Conservation (phyloP, 2,113 vertebrate species). For the Pyrgilauda ruficollis region DNA sequence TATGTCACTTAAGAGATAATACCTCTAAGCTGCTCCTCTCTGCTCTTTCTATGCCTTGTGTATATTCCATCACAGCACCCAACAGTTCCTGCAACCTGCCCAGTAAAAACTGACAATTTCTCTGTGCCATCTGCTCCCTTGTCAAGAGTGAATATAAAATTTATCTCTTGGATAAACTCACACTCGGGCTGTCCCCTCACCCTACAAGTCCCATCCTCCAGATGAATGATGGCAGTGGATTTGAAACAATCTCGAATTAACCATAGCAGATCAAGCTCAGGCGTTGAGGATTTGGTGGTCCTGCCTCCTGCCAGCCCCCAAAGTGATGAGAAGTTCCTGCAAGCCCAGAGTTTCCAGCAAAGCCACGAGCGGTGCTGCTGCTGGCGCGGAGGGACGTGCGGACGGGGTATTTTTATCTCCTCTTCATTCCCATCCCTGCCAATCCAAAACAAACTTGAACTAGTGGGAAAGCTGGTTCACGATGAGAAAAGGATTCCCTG, state of each 20-base stretch:
- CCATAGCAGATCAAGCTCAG: not conserved
- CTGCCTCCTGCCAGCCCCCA: not conserved
- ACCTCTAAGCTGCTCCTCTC: not conserved
- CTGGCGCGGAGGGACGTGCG: not conserved
- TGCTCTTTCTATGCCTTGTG: not conserved
- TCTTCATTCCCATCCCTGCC: not conserved
- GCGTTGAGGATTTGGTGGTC: not conserved
- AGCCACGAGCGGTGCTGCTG: not conserved
- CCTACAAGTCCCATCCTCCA: not conserved
- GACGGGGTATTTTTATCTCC: slow-evolving; percentile 4
- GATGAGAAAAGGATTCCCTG: slow-evolving; percentile 40
- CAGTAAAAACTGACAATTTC: not conserved
- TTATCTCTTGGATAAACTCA: not conserved
- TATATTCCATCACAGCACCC: not conserved
- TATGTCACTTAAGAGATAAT: not conserved
- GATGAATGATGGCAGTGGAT: not conserved
- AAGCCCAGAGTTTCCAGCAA: not conserved
- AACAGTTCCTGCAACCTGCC: not conserved
- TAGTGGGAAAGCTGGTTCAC: not conserved
- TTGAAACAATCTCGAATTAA: not conserved
- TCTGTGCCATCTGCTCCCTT: not conserved
- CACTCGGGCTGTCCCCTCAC: not conserved
- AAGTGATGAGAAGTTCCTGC: not conserved
- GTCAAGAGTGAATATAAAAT: not conserved
- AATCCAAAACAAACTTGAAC: slow-evolving; percentile 31